A percentile compares a stretch with the other conserved stretches of the same genome.
phyloP scores from a whole-genome alignment of 2,797 vertebrate genomes.

The Lophotriccus pileatus region DNA sequence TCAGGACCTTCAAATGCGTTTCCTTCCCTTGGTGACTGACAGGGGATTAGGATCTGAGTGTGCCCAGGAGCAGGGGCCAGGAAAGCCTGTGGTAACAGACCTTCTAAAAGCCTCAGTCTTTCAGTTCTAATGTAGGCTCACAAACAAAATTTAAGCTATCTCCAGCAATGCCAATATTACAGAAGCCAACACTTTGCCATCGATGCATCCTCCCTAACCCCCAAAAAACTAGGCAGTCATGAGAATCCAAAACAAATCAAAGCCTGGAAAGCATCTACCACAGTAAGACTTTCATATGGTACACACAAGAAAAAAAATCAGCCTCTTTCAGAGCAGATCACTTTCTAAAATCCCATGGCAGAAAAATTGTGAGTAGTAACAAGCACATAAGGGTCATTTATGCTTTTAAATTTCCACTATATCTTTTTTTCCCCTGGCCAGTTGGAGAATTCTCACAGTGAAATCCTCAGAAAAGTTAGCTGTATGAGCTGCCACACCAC shows the following conservation, averaged over 20 bases:
- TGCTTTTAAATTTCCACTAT: neutral
- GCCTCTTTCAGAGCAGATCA: neutral
- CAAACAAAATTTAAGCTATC: neutral
- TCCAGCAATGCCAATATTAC: neutral
- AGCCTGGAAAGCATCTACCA: neutral
- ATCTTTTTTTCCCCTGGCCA: neutral
- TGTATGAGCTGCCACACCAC: neutral
- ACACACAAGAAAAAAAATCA: neutral
- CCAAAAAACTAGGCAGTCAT: neutral
- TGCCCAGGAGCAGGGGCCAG: neutral
- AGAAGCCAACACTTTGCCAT: neutral
- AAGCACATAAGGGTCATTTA: neutral
- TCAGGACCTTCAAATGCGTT: neutral
- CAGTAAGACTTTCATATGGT: neutral
- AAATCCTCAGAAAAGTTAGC: neutral
- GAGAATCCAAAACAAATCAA: slow-evolving; percentile 7
- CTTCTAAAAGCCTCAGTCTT: neutral
- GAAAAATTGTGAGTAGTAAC: neutral
- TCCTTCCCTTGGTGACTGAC: neutral
- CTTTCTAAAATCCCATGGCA: neutral
- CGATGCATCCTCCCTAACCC: neutral
- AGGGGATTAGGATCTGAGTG: fast-evolving
- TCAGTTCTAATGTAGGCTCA: neutral
- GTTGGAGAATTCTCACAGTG: neutral
- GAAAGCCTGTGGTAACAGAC: neutral